A percentile compares a stretch with the other conserved stretches of the same genome.
These are phyloP conservation scores for Syrmaticus mikado DNA, from an alignment of 2,113 vertebrate species.

Conservation along the genomic window DNA sequence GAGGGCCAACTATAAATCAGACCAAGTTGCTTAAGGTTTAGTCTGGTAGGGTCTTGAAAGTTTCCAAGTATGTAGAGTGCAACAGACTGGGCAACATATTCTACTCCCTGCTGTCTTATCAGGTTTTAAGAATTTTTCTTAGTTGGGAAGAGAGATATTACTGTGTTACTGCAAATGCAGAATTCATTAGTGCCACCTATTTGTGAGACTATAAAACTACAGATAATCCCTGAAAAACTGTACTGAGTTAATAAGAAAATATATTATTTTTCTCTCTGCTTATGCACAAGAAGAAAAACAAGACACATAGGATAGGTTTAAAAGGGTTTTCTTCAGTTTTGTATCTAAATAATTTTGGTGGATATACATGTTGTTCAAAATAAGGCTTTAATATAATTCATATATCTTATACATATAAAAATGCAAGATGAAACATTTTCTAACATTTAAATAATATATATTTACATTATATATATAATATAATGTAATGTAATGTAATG, in stretches of 20 bases:
- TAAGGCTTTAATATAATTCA: neutral
- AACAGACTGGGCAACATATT: neutral
- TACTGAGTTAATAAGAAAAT: neutral
- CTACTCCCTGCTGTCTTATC: neutral
- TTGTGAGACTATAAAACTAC: constrained; percentile 16
- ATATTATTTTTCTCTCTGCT: neutral
- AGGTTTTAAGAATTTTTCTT: neutral
- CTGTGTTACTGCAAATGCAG: neutral
- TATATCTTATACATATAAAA: neutral
- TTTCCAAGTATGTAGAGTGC: neutral
- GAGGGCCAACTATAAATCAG: neutral
- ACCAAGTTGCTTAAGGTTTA: neutral
- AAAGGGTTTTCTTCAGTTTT: neutral
- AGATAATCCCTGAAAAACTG: neutral
- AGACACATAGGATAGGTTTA: neutral
- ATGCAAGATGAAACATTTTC: neutral
- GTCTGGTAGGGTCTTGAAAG: neutral
- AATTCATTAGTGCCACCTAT: constrained; percentile 40
- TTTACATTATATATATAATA: neutral
- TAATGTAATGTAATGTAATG: too few species aligned
- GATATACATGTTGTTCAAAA: neutral
- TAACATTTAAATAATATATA: neutral
- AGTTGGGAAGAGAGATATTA: neutral
- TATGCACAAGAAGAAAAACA: neutral
- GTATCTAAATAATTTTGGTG: neutral